Evolutionary conservation across 2,797 vertebrate species (phyloP).

Genomic region (Pseudocheirus occidentalis): DNA sequence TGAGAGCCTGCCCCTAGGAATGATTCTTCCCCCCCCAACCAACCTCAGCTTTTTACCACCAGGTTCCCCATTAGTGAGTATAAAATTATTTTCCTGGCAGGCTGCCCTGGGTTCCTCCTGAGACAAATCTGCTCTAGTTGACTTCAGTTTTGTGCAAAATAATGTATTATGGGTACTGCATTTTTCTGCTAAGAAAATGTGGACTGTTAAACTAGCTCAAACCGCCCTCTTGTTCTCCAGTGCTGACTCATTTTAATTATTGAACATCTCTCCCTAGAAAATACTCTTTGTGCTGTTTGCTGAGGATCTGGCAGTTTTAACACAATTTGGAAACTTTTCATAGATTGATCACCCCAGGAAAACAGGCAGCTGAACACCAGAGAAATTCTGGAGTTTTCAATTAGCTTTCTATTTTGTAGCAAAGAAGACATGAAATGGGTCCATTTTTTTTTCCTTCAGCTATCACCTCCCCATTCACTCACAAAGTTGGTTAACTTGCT

Average conservation of each 20-base stretch:
- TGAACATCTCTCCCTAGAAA: constrained; percentile 83
- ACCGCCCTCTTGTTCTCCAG: constrained; percentile 75
- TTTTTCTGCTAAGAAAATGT: constrained; percentile 81
- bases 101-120: constrained; percentile 75
- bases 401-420: constrained; percentile 49
- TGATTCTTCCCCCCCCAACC: constrained; percentile 46
- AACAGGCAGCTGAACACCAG: constrained; percentile 66
- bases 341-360: constrained; percentile 76
- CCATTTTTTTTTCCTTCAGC: constrained; percentile 4
- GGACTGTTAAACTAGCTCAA: constrained; percentile 83
- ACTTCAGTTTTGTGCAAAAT: constrained; percentile 79
- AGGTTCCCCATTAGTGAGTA: constrained; percentile 70
- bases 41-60: constrained; percentile 72
- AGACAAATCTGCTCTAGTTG: constrained; percentile 78
- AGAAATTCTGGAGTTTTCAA: constrained; percentile 71
- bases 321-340: constrained; percentile 79
- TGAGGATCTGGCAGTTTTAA: constrained; percentile 80
- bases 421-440: constrained; percentile 6
- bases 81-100: constrained; percentile 77
- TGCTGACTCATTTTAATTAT: constrained; percentile 86
- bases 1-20: constrained; percentile 19
- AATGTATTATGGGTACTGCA: constrained; percentile 80
- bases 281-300: constrained; percentile 75
- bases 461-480: constrained; percentile 1
- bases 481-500: not conserved